These are phyloP conservation scores for Neotragus pygmaeus DNA, from an alignment of 2,113 vertebrate species.

Conservation along the genomic window DNA sequence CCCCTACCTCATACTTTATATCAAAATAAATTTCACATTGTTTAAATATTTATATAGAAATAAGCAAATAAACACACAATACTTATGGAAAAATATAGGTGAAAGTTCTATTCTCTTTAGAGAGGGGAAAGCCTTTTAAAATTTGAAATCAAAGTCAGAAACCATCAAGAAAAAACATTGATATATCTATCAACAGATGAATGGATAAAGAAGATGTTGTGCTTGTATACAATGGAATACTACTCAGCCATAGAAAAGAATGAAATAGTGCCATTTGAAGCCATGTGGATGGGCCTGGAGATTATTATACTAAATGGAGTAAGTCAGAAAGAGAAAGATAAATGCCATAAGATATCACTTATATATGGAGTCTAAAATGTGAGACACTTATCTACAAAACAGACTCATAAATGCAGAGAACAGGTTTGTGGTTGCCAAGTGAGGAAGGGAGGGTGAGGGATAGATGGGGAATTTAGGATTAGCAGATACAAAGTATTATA, in stretches of 20 bases:
- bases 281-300: neutral
- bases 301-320: neutral
- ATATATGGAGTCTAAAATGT: neutral
- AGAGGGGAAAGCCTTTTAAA: neutral
- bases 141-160: neutral
- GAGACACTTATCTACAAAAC: neutral
- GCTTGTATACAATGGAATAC: neutral
- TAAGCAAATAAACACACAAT: neutral
- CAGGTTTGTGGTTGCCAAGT: neutral
- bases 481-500: neutral
- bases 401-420: neutral
- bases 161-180: neutral
- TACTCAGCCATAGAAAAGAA: neutral
- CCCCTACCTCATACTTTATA: neutral
- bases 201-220: neutral
- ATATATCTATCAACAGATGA: neutral
- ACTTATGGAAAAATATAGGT: neutral
- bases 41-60: neutral
- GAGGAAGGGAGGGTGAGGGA: neutral
- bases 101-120: neutral
- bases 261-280: neutral
- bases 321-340: neutral
- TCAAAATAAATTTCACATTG: neutral
- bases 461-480: neutral
- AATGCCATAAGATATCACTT: neutral